Percentiles rank a stretch among this genome's conserved stretches.
These are phyloP conservation scores for Molossus alvarezi DNA, from an alignment of 2,797 vertebrate genomes.

Conservation along the genomic window DNA sequence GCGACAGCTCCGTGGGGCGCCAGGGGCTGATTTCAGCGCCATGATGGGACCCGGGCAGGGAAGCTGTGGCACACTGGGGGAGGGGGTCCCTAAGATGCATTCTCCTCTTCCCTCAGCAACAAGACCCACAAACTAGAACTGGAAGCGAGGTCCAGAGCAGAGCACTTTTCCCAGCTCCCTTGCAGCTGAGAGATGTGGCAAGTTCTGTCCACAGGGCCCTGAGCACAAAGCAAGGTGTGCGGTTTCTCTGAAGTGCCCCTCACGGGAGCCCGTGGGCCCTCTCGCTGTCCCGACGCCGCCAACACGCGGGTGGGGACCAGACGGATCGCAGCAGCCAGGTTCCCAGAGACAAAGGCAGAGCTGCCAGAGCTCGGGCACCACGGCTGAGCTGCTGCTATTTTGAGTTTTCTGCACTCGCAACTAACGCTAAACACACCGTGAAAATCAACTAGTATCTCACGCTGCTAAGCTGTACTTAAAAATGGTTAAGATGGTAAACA, in stretches of 20 bases:
- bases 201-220: not conserved
- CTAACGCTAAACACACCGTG: not conserved
- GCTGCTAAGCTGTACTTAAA: not conserved
- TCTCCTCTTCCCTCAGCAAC: slow-evolving; percentile 15
- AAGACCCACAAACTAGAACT: not conserved
- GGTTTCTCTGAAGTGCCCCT: not conserved
- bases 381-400: not conserved
- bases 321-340: too few relatives aligned
- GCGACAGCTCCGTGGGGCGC: not conserved
- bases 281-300: too few relatives aligned
- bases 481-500: not conserved
- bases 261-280: not conserved
- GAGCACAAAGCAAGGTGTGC: not conserved
- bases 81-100: not conserved
- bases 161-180: not conserved
- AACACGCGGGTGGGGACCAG: too few relatives aligned
- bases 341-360: not conserved
- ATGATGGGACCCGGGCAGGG: not conserved
- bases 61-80: not conserved
- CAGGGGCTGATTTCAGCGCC: not conserved
- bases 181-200: not conserved
- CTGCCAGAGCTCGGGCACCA: too few relatives aligned
- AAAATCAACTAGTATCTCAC: not conserved
- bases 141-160: not conserved
- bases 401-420: not conserved